Conservation (phyloP, 1,140 invertebrate species). For the Eciton burchellii region DNA sequence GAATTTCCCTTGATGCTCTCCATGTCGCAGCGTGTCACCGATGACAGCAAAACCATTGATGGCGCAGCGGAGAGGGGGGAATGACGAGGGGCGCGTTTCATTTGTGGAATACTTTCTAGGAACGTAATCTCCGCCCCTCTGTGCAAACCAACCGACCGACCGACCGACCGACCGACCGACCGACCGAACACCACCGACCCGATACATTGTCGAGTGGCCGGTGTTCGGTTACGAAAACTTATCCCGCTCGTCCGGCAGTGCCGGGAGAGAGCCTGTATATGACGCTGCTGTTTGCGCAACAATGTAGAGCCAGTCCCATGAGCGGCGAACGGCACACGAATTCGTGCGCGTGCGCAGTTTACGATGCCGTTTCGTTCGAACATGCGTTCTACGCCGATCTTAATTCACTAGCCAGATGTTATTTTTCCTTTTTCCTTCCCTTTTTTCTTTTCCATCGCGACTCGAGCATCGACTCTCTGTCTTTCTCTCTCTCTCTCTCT, state of each 20-base stretch:
- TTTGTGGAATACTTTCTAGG: slow-evolving; percentile 64
- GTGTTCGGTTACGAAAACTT: slow-evolving; percentile 67
- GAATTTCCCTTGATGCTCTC: too few species aligned
- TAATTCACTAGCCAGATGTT: slow-evolving; percentile 33
- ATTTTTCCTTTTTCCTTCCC: neutral
- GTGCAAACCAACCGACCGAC: neutral
- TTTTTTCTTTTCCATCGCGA: neutral
- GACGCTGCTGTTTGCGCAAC: slow-evolving; percentile 44
- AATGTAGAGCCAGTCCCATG: slow-evolving; percentile 27
- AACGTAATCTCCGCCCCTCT: slow-evolving; percentile 53
- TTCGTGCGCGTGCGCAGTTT: slow-evolving; percentile 18
- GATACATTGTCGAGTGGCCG: slow-evolving; percentile 33
- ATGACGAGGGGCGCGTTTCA: neutral
- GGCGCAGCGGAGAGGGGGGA: too few species aligned
- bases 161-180: neutral
- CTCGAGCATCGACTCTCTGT: neutral
- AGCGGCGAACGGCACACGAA: neutral
- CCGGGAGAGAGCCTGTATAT: slow-evolving; percentile 5
- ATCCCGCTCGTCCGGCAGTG: slow-evolving; percentile 46
- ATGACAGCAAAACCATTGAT: too few species aligned
- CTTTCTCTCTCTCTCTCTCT: neutral
- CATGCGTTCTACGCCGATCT: neutral
- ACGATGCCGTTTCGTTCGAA: slow-evolving; percentile 31
- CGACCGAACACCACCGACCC: too few species aligned
- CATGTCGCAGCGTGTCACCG: too few species aligned